phyloP scores from a whole-genome alignment of 1,140 invertebrate species.

The Bombus haemorrhoidalis region DNA sequence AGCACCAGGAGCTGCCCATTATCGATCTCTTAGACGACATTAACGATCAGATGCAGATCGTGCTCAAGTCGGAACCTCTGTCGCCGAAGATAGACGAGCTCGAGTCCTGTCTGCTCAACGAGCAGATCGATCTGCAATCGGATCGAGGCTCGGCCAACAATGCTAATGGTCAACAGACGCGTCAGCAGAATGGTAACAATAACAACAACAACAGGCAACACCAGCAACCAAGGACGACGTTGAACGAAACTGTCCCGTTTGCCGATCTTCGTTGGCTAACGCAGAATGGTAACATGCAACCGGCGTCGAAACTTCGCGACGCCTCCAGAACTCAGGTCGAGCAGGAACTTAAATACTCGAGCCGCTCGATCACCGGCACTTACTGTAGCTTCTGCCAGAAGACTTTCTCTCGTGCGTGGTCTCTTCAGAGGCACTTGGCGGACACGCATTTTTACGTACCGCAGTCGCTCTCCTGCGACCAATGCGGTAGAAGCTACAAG shows the following conservation, averaged over 20 bases:
- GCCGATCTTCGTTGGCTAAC: conserved; percentile 54
- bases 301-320: conserved; percentile 35
- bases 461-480: conserved; percentile 81
- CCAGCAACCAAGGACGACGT: conserved; percentile 1
- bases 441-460: conserved; percentile 83
- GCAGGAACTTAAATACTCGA: conserved; percentile 53
- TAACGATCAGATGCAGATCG: conserved; percentile 76
- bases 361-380: conserved; percentile 66
- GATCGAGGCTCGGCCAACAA: conserved; percentile 31
- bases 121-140: conserved; percentile 52
- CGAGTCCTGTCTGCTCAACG: conserved; percentile 69
- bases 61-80: conserved; percentile 76
- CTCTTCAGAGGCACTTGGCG: conserved; percentile 82
- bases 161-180: neutral
- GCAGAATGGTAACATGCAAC: conserved; percentile 15
- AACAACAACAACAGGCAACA: conserved; percentile 23
- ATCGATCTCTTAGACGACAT: conserved; percentile 80
- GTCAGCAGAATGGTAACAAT: conserved; percentile 2
- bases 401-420: conserved; percentile 83
- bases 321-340: neutral
- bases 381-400: conserved; percentile 82
- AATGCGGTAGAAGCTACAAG: conserved; percentile 82
- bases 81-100: conserved; percentile 76
- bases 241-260: conserved; percentile 38
- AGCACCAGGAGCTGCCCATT: conserved; percentile 74